A percentile compares a stretch with the other conserved stretches of the same genome.
phyloP scores from a whole-genome alignment of 2,888 invertebrate genomes.

The Hypomecis atomaria region DNA sequence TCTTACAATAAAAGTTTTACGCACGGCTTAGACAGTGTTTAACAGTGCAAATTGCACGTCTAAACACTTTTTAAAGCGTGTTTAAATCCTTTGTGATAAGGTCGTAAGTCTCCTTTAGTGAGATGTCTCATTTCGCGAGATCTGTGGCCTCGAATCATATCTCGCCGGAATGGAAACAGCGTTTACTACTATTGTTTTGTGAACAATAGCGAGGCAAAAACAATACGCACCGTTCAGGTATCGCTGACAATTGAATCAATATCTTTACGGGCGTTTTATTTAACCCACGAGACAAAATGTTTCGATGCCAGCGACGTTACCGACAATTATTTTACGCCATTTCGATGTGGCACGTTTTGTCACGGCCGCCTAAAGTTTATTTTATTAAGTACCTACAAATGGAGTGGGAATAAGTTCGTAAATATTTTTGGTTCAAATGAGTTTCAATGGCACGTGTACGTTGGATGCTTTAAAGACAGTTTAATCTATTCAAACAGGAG shows the following conservation, averaged over 20 bases:
- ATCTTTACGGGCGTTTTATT: conserved; percentile 41
- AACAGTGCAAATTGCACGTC: too few species aligned
- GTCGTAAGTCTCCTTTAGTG: too few species aligned
- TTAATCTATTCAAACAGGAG: too few species aligned
- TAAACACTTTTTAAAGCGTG: too few species aligned
- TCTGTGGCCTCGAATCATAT: conserved; percentile 50
- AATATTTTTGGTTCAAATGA: neutral
- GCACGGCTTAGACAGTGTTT: too few species aligned
- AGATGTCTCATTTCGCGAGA: too few species aligned
- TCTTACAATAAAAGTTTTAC: too few species aligned
- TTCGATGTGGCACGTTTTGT: conserved; percentile 13
- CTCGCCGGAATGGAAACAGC: conserved; percentile 54
- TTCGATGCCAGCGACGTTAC: conserved; percentile 28
- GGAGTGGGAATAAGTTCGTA: conserved; percentile 4
- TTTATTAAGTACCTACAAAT: conserved; percentile 4
- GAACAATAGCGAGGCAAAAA: conserved; percentile 57
- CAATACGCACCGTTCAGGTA: conserved; percentile 54
- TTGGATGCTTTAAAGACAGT: neutral
- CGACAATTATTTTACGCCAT: conserved; percentile 16
- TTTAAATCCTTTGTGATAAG: too few species aligned
- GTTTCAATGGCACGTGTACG: neutral
- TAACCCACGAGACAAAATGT: conserved; percentile 28
- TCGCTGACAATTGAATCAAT: conserved; percentile 55
- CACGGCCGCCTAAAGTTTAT: neutral
- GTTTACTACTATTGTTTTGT: conserved; percentile 58